Percentiles rank a stretch among this genome's conserved stretches.
phyloP scores from a whole-genome alignment of 2,797 vertebrate species.

The Sandelia bainsii region DNA sequence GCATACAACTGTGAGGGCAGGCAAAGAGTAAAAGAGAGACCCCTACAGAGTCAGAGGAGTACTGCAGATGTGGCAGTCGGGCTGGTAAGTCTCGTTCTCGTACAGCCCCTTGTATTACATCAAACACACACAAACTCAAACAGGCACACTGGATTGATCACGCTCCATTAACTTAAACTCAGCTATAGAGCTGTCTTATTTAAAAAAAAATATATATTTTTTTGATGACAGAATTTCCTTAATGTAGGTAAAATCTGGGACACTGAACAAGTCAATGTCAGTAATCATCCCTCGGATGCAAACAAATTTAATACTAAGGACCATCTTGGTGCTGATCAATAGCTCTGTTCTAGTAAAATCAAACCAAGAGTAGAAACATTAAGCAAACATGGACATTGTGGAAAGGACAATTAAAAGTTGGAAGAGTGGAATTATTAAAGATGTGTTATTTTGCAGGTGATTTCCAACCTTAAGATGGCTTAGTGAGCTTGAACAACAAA shows the following conservation, averaged over 20 bases:
- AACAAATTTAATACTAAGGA: background rate
- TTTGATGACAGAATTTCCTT: slow-evolving; percentile 9
- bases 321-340: background rate
- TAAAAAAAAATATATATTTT: background rate
- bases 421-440: background rate
- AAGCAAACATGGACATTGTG: background rate
- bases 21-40: slow-evolving; percentile 62
- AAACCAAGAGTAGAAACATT: background rate
- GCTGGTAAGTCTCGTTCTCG: slow-evolving; percentile 60
- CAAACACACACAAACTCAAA: slow-evolving; percentile 34
- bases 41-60: slow-evolving; percentile 65
- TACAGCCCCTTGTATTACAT: slow-evolving; percentile 55
- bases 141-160: slow-evolving; percentile 46
- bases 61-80: slow-evolving; percentile 77
- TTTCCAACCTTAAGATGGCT: background rate
- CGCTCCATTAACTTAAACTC: slow-evolving; percentile 17
- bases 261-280: slow-evolving; percentile 10
- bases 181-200: slow-evolving; percentile 1
- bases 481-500: background rate
- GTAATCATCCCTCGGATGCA: slow-evolving; percentile 15
- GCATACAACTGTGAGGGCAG: slow-evolving; percentile 70
- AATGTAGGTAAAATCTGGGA: slow-evolving; percentile 9
- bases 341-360: background rate
- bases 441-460: slow-evolving; percentile 10
- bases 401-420: background rate